These are phyloP conservation scores for Cheilosia impressa DNA, from an alignment of 2,888 invertebrate species.

Conservation along the genomic window DNA sequence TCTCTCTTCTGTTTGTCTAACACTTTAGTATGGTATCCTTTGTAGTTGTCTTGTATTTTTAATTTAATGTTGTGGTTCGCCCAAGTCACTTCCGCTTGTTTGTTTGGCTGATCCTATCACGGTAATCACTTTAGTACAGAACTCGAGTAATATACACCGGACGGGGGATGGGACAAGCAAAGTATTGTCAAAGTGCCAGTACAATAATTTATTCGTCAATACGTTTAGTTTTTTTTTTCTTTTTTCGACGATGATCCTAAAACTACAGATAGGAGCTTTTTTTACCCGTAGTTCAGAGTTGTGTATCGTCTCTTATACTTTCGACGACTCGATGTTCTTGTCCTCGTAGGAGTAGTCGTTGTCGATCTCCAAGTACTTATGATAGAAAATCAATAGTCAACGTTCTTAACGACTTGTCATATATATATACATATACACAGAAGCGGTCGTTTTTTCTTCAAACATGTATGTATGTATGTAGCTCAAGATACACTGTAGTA, in stretches of 20 bases:
- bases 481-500: slow-evolving; percentile 48
- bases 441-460: neutral
- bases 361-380: slow-evolving; percentile 73
- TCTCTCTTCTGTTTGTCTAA: neutral
- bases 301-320: slow-evolving; percentile 17
- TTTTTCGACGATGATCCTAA: slow-evolving; percentile 28
- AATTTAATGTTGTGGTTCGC: slow-evolving; percentile 5
- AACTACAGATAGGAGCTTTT: slow-evolving; percentile 43
- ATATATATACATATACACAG: slow-evolving; percentile 2
- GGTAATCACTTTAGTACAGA: slow-evolving; percentile 32
- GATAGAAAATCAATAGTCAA: slow-evolving; percentile 78
- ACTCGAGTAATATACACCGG: slow-evolving; percentile 13
- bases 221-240: slow-evolving; percentile 22
- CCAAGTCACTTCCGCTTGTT: slow-evolving; percentile 14
- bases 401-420: slow-evolving; percentile 71
- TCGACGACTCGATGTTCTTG: slow-evolving; percentile 17
- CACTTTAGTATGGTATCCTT: neutral
- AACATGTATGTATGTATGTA: slow-evolving; percentile 10
- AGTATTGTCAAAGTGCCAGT: slow-evolving; percentile 34
- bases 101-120: neutral
- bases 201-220: slow-evolving; percentile 61
- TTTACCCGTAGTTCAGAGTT: slow-evolving; percentile 42
- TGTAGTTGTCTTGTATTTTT: neutral
- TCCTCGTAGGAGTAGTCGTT: slow-evolving; percentile 45
- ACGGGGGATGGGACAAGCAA: neutral